phyloP scores from a whole-genome alignment of 2,797 vertebrate genomes.

The Emydoidea blandingii region DNA sequence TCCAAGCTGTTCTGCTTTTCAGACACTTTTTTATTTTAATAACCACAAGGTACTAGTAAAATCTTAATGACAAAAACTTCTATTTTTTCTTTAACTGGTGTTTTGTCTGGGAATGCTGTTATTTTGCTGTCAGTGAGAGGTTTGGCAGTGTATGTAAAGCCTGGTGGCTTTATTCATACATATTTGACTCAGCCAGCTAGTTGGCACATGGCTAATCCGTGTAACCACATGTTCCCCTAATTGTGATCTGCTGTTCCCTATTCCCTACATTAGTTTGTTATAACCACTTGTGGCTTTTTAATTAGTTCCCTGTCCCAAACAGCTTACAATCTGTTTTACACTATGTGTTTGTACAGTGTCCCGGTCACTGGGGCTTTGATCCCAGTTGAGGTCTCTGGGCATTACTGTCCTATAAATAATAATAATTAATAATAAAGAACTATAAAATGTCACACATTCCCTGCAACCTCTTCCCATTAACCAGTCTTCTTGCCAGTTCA shows the following conservation, averaged over 20 bases:
- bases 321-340: not conserved
- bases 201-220: not conserved
- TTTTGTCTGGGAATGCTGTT: not conserved
- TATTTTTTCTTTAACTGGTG: constrained; percentile 18
- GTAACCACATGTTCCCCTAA: not conserved
- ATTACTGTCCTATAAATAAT: not conserved
- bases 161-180: not conserved
- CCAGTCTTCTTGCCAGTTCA: not conserved
- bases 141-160: not conserved
- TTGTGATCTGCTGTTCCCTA: not conserved
- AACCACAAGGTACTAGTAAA: constrained; percentile 43
- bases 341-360: not conserved
- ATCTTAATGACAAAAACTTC: constrained; percentile 43
- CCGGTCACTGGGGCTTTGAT: not conserved
- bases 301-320: not conserved
- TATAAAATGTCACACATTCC: not conserved
- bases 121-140: not conserved
- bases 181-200: not conserved
- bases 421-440: not conserved
- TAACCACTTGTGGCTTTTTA: not conserved
- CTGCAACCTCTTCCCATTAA: not conserved
- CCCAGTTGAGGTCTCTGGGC: not conserved
- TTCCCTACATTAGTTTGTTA: not conserved
- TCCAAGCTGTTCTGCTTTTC: constrained; percentile 48
- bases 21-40: constrained; percentile 13